Evolutionary conservation across 2,797 vertebrate genomes (phyloP).

Genomic region (Borostomias antarcticus): DNA sequence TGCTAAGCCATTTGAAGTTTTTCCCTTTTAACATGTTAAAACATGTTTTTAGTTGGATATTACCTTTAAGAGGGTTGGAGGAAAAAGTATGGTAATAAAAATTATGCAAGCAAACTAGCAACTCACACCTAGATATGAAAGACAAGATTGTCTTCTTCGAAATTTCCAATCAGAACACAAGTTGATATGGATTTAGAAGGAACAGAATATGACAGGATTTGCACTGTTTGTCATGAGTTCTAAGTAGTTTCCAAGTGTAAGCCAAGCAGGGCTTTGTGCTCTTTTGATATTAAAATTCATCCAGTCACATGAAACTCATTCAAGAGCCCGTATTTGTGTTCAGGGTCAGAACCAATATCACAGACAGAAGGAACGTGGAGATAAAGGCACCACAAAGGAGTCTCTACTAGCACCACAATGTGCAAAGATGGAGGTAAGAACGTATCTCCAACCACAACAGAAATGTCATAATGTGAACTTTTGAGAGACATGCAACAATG

Average conservation of each 20-base stretch:
- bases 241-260: conserved; percentile 59
- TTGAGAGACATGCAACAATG: background rate
- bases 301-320: conserved; percentile 53
- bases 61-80: conserved; percentile 55
- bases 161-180: conserved; percentile 52
- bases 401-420: too few relatives aligned
- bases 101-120: conserved; percentile 51
- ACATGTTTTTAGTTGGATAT: conserved; percentile 58
- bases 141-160: conserved; percentile 58
- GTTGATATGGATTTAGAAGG: conserved; percentile 49
- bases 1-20: conserved; percentile 70
- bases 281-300: conserved; percentile 46
- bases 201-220: conserved; percentile 70
- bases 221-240: conserved; percentile 48
- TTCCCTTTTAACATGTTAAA: conserved; percentile 61
- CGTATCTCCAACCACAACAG: too few relatives aligned
- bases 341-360: conserved; percentile 23
- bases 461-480: background rate
- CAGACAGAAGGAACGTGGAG: conserved; percentile 5
- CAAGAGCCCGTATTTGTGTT: conserved; percentile 57
- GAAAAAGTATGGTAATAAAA: conserved; percentile 50
- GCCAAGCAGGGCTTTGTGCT: conserved; percentile 37
- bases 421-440: too few relatives aligned
- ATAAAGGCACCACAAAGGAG: conserved; percentile 3
- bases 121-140: conserved; percentile 60